Evolutionary conservation across 2,888 invertebrate species (phyloP).

Genomic region (Thymelicus sylvestris): DNA sequence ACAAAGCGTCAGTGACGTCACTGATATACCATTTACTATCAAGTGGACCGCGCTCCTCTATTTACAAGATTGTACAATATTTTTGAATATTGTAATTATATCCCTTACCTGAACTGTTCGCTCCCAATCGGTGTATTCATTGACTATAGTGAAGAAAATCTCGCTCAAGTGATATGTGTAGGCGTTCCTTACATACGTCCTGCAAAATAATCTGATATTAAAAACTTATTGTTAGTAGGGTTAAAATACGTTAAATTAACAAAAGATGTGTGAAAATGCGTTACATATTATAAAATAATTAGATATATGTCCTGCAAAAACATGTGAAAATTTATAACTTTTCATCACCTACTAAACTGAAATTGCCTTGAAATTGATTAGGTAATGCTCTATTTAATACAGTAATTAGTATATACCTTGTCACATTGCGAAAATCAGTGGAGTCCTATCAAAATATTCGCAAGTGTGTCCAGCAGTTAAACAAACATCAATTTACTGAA

Average conservation of each 20-base stretch:
- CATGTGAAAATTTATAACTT: not conserved
- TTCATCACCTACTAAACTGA: not conserved
- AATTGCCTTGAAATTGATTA: not conserved
- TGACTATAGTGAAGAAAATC: conserved; percentile 97
- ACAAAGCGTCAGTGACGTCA: too few relatives aligned
- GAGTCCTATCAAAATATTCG: conserved; percentile 35
- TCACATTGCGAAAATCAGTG: conserved; percentile 23
- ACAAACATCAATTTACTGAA: conserved; percentile 73
- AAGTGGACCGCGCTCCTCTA: too few relatives aligned
- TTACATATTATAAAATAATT: too few relatives aligned
- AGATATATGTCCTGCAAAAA: not conserved
- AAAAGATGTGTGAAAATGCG: too few relatives aligned
- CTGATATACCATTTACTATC: too few relatives aligned
- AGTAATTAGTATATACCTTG: conserved; percentile 20
- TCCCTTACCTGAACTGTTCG: conserved; percentile 87
- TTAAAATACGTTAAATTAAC: too few relatives aligned
- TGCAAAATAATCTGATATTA: conserved; percentile 47
- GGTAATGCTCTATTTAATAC: not conserved
- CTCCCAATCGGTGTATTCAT: conserved; percentile 99
- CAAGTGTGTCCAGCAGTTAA: conserved; percentile 34
- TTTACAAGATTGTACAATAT: too few relatives aligned
- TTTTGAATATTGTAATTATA: too few relatives aligned
- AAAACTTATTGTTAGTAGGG: not conserved
- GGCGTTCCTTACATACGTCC: conserved; percentile 97
- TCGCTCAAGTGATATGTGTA: conserved; percentile 98